Base-by-base conservation (phyloP, 2,797 vertebrate species). In the Glossophaga mutica region DNA sequence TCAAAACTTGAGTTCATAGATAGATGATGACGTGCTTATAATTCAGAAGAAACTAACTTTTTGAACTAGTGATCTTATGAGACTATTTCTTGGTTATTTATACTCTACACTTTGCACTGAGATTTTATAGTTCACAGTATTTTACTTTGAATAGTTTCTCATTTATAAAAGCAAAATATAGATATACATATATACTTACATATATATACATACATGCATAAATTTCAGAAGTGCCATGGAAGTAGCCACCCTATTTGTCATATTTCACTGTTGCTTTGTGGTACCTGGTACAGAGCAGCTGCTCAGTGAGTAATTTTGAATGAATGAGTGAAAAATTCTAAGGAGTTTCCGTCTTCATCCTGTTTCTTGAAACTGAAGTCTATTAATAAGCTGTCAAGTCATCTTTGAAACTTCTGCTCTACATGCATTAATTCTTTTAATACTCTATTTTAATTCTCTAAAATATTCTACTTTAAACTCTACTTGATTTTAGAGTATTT, bases 31-130 rank as follows among this genome's bases (percentile, higher is more conserved):
- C 37, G 68, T 70, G 32, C 46, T 81, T 81, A 44, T 0, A 94
- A 32, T 83, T 92, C 70, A 90, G 67, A 92, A 95, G 57, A 78
- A 34, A 22, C 77, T 81, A n/a, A 37, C n/a, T 84, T 91, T 88
- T 94, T 85, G 39, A 90, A 85, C 48, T 34, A 46, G 44, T 84
- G 74, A 24, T 62, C n/a, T 22, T 70, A 37, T 68, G 21, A 76
- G 50, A 92, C 21, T 39, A 22, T 93, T 96, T 90, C 22, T 91
- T 82, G 44, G 68, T 73, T 71, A 21, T n/a, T 81, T 93, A 76
- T 77, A 57, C 10, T 42, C 34, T 78, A 29, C 8, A 34, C 87
- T 79, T 88, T 93, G 11, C 15, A 32, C 18, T 90, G 34, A 81
- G 22, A 78, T 91, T 86, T 89, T 76, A 74, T 73, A 95, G 67